Base-by-base conservation (phyloP, 2,888 invertebrate species). In the Scrobipalpa costella region DNA sequence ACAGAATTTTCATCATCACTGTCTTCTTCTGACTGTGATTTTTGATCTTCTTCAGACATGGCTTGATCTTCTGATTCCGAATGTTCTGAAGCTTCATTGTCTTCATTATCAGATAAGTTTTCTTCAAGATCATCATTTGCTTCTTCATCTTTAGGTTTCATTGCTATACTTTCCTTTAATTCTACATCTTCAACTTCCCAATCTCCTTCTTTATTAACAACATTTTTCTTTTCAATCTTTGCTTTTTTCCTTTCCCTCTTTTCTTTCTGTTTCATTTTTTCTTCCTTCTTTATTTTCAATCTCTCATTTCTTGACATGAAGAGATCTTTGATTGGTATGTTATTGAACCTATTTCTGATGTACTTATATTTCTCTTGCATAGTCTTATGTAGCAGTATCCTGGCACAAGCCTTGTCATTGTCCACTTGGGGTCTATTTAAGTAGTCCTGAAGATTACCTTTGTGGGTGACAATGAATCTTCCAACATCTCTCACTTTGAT, bases 251-350 rank as follows among this genome's bases (percentile, higher is more conserved):
- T 17, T 64, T 73, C 67, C 82, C 81, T 67, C 77, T 83, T 84
- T 66, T 84, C 80, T 67, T 85, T 85, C 63, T 85, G 77, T 65
- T 85, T 82, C 52, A 86, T 85, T 69, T 73, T 83, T 15, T 79
- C 85, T 72, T 92, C 90, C 63, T 89, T 87, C 64, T 90, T 89
- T 1, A 86, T 66, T 63, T 89, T 88, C 65, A 72, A 69, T 66
- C 90, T 83, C 74, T 91, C 91, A 68, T 84, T 71, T 63, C 91
- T 73, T 0, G 91, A 90, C 90, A 91, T 88, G 1, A 90, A 79
- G 8, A 91, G 73, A 60, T 91, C 90, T 68, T 88, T 75, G 19
- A 90, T 89, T 1, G 88, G 80, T 15, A 90, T 79, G 72, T 86
- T 81, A 1, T 79, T 77, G 68, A 88, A 91, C 66, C 78, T 85